Evolutionary conservation across 2,113 vertebrate genomes (phyloP).

Genomic region (Sinocyclocheilus maitianheensis): DNA sequence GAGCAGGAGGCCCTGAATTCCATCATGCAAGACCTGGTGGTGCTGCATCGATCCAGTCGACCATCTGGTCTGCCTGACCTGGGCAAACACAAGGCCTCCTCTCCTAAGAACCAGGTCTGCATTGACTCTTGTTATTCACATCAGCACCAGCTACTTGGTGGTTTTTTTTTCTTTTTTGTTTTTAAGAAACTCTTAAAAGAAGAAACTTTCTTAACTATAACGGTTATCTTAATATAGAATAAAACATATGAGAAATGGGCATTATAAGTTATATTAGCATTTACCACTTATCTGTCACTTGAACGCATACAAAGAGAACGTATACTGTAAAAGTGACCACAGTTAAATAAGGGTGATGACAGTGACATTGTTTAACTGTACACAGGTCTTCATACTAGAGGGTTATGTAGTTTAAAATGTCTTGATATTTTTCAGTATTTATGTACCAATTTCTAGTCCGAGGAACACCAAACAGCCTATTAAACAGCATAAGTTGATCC

Average conservation of each 20-base stretch:
- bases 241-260: not conserved
- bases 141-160: not conserved
- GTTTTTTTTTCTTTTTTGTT: not conserved
- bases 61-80: constrained; percentile 86
- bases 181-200: not conserved
- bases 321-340: not conserved
- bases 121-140: not conserved
- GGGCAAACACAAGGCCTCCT: constrained; percentile 87
- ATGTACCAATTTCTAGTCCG: not conserved
- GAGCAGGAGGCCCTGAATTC: constrained; percentile 97
- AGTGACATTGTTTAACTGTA: not conserved
- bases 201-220: not conserved
- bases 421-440: not conserved
- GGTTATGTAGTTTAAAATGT: not conserved
- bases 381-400: not conserved
- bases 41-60: constrained; percentile 94
- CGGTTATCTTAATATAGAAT: not conserved
- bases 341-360: not conserved
- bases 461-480: not conserved
- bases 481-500: not conserved
- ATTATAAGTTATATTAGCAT: not conserved
- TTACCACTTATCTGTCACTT: not conserved
- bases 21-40: constrained; percentile 98
- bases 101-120: constrained; percentile 94
- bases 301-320: not conserved